These are phyloP conservation scores for Parambassis ranga DNA, from an alignment of 2,797 vertebrate genomes.

Conservation along the genomic window DNA sequence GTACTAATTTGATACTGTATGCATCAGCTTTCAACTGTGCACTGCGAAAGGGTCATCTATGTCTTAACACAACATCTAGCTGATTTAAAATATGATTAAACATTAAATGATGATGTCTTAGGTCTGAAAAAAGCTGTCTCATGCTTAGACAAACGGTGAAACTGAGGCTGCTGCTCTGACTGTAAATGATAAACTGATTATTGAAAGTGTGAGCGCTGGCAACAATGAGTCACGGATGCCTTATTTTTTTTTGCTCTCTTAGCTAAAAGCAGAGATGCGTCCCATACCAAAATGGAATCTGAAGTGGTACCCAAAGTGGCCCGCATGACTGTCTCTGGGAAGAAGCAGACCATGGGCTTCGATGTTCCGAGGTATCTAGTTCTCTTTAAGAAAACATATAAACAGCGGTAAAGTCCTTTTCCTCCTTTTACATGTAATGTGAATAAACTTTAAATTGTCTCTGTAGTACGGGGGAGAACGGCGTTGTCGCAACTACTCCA, in stretches of 20 bases:
- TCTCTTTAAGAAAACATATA: too few relatives aligned
- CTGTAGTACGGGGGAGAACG: constrained; percentile 85
- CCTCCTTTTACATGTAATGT: not conserved
- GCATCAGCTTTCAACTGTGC: not conserved
- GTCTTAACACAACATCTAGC: not conserved
- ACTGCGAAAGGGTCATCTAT: not conserved
- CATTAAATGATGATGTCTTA: not conserved
- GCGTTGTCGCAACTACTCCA: constrained; percentile 44
- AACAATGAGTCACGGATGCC: constrained; percentile 1
- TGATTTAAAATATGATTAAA: not conserved
- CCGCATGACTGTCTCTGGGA: constrained; percentile 97
- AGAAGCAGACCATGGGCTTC: constrained; percentile 98
- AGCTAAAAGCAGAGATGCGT: constrained; percentile 87
- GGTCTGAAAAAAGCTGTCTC: not conserved
- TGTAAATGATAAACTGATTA: not conserved
- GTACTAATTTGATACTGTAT: too few relatives aligned
- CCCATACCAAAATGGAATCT: constrained; percentile 83
- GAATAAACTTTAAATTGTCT: constrained; percentile 8
- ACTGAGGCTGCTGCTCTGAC: not conserved
- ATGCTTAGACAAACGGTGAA: not conserved
- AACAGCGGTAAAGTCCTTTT: too few relatives aligned
- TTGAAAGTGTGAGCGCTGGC: not conserved
- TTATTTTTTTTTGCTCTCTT: constrained; percentile 30
- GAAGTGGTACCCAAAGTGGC: constrained; percentile 95
- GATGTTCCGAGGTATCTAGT: constrained; percentile 90